Base-by-base conservation (phyloP, 2,888 invertebrate genomes). In the Danaus chrysippus region DNA sequence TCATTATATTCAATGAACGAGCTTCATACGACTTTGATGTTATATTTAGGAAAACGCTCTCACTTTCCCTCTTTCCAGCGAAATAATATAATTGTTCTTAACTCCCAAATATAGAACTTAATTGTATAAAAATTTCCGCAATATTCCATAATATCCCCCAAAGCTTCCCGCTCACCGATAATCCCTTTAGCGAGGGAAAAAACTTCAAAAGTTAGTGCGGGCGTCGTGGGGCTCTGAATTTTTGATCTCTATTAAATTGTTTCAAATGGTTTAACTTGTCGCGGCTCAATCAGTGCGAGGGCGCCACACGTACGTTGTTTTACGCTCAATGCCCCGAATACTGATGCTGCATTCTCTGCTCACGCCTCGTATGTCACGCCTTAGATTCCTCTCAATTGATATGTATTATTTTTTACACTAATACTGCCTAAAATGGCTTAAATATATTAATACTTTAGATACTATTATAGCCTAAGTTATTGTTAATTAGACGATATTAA, bases 191-290 rank as follows among this genome's bases (percentile, higher is more conserved):
- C 81, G 85, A 82, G 91, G 89, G 86, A 89, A 90, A 23, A 88
- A 90, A 89, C 91, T 91, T 91, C 91, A 91, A 91, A 91, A 90
- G 91, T 91, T 91, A 87, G 90, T 88, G 86, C 86, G 87, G 86
- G 87, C 80, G 80, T 73, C 72, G 81, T 83, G 82, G 87, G 89
- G 86, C 78, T 73, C 79, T 78, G 82, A 87, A 89, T 91, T 90
- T 90, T 91, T 91, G 91, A 91, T 91, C 91, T 91, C 89, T 91
- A 91, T 91, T 91, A 91, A 91, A 91, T 91, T 91, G 91, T 91
- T 91, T 91, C 91, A 91, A 91, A 91, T 91, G 83, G 91, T 91
- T 91, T 90, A 91, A 91, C 91, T 91, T 91, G 91, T 90, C 91
- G 91, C 91, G 86, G 87, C 87, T 89, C 90, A 90, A 91, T 90